Conservation (phyloP, 2,113 vertebrate genomes). For the Danio rerio region GRCz12tu NC_133188.1:5421001-5421500, state of each 20-base stretch:
- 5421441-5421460: conserved; percentile 74
- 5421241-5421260: neutral
- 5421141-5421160: no score
- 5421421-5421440: conserved; percentile 73
- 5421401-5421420: conserved; percentile 64
- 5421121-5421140: no score
- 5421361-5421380: neutral
- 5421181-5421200: neutral
- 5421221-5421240: neutral
- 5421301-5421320: neutral
- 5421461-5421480: conserved; percentile 57
- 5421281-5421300: neutral
- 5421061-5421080: no score
- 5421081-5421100: no score
- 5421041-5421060: no score
- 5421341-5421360: neutral
- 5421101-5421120: no score
- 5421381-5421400: conserved; percentile 22
- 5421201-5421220: neutral
- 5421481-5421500: conserved; percentile 67
- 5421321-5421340: neutral
- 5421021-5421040: no score
- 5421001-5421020: no score
- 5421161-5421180: no score
- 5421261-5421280: neutral